Evolutionary conservation across 2,113 vertebrate genomes (phyloP), one percentile per base, ranked within the genome.

Genomic region (Saccopteryx leptura): DNA sequence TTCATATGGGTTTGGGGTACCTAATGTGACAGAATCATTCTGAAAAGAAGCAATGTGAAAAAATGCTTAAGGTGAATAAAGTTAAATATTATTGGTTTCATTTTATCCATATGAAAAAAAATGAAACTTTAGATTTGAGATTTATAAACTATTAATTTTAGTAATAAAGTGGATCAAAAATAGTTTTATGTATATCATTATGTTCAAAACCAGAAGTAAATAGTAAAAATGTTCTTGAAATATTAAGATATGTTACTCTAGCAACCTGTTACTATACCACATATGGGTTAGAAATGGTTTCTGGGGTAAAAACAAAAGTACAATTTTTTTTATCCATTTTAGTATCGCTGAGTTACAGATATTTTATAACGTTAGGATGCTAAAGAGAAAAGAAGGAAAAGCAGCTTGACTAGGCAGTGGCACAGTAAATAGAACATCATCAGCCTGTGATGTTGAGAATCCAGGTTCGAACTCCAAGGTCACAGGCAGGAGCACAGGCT

Each of bases 221-320:
- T 61, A 69, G 26, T 46, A 83, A 86, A 97, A 75, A 12, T 91
- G 7, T 76, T 78, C 26, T 94, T 94, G 96, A 54, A 60, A 12
- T 9, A 74, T 96, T 95, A 96, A 96, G 68, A 52, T n/a, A 54
- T 56, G 75, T 98, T 98, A 88, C 96, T 97, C 97, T 98, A 98
- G 94, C 96, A 98, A 97, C 96, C 94, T 95, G 39, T 97, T 97
- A 91, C 84, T 0, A 0, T 80, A 89, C 63, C 52, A 95, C 48
- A 76, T 86, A 96, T 88, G 89, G 82, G n/a, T 97, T 88, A 93
- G 91, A 96, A 97, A 95, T 89, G 79, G 65, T 93, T 46, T 88
- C 18, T 65, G 28, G 82, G 23, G 91, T 54, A 91, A 91, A 90
- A 46, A 9, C 9, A 28, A 84, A 28, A 90, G 7, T 28, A 33